phyloP scores from a whole-genome alignment of 2,888 invertebrate genomes.

The Cordilura impudica region DNA sequence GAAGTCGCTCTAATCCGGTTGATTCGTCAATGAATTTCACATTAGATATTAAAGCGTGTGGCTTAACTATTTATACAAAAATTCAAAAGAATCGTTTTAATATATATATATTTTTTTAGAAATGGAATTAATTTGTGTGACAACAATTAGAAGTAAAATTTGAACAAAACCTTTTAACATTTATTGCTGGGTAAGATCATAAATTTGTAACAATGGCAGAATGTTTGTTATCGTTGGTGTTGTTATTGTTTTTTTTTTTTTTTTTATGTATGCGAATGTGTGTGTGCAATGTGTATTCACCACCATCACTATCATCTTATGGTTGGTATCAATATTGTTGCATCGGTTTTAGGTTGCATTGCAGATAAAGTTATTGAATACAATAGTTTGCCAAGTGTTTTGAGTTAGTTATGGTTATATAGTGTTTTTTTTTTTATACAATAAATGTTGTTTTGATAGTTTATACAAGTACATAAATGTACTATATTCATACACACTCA shows the following conservation, averaged over 20 bases:
- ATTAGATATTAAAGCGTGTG: too few relatives aligned
- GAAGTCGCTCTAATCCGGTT: too few relatives aligned
- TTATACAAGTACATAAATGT: constrained; percentile 6
- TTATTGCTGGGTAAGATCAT: too few relatives aligned
- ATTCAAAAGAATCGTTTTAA: too few relatives aligned
- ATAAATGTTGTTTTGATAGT: constrained; percentile 22
- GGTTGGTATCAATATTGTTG: constrained; percentile 34
- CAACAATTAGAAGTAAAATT: too few relatives aligned
- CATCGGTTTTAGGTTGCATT: constrained; percentile 48
- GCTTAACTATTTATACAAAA: too few relatives aligned
- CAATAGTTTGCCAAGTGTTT: constrained; percentile 45
- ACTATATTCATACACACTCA: not conserved
- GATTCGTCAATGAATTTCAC: too few relatives aligned
- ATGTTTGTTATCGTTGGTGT: constrained; percentile 11
- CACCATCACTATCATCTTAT: constrained; percentile 17
- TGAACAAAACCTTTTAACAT: too few relatives aligned
- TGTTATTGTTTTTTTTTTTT: constrained; percentile 22
- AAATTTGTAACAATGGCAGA: constrained; percentile 13
- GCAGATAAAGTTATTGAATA: constrained; percentile 57
- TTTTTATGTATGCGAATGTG: not conserved
- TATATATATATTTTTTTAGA: too few relatives aligned
- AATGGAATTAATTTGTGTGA: too few relatives aligned
- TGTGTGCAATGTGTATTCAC: constrained; percentile 9
- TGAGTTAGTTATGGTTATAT: constrained; percentile 26
- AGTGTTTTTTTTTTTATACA: constrained; percentile 27